These are phyloP conservation scores for Dendroctonus valens DNA, from an alignment of 1,140 invertebrate genomes.

Conservation along the genomic window DNA sequence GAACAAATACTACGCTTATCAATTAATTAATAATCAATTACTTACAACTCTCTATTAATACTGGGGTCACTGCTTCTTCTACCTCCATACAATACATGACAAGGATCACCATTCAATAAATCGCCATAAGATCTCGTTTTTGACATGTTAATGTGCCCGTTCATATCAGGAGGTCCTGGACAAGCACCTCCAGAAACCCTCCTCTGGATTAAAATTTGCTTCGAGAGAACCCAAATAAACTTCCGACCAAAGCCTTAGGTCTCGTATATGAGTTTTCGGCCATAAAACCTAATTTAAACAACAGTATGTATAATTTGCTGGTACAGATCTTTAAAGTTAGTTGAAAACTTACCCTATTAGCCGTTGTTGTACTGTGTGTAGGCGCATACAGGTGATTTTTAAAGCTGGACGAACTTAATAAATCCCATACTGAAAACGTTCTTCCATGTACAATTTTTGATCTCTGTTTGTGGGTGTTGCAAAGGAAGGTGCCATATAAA, in stretches of 20 bases:
- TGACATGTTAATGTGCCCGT: conserved; percentile 54
- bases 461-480: conserved; percentile 82
- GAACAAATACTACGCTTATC: not conserved
- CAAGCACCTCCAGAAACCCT: conserved; percentile 33
- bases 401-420: conserved; percentile 75
- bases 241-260: conserved; percentile 80
- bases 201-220: conserved; percentile 43
- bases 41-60: conserved; percentile 62
- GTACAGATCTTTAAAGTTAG: not conserved
- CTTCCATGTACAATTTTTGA: conserved; percentile 64
- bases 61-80: conserved; percentile 82
- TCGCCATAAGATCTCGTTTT: conserved; percentile 82
- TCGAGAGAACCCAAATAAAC: conserved; percentile 73
- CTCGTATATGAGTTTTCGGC: conserved; percentile 80
- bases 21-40: conserved; percentile 29
- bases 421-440: conserved; percentile 86
- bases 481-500: conserved; percentile 95
- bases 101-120: conserved; percentile 56
- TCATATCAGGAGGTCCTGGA: conserved; percentile 39
- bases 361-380: conserved; percentile 47
- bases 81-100: conserved; percentile 45
- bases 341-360: conserved; percentile 26
- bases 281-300: conserved; percentile 68
- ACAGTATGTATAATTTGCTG: not conserved
- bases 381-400: conserved; percentile 82